Evolutionary conservation across 2,113 vertebrate species (phyloP), one percentile per base, ranked within the genome.

Genomic region (Struthio camelus): DNA sequence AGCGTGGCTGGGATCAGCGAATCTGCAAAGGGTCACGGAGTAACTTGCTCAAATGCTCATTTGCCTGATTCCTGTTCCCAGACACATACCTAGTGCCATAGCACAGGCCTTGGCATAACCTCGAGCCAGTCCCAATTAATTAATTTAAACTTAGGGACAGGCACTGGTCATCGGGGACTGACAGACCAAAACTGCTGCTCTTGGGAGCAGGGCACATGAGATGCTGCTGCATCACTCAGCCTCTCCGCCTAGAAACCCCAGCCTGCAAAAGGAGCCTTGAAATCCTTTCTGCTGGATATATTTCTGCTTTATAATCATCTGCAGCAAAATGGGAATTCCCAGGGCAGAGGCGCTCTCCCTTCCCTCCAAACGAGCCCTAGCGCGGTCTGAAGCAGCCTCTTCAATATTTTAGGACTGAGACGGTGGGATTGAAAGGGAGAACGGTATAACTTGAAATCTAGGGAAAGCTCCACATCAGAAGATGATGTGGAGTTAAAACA

Each of bases 1-100:
- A 1, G 32, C 1, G n/a, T 79, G 22, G n/a, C 53, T 85, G 38
- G 1, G 1, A 75, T 46, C 1, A 1, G 51, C 0, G 0, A 53
- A 34, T 71, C 46, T 84, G 65, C 32, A 71, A 61, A 87, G 38
- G 15, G 24, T 30, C 19, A 11, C 12, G 44, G 54, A 50, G 18
- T 34, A 44, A 54, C 14, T 3, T 10, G 5, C 8, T 34, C n/a
- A n/a, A 44, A 20, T 28, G 77, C 13, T 10, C 28, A 4, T 28
- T 32, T 71, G 50, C 11, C 48, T 81, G 34, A 42, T 53, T 94
- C 27, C 61, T 62, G 4, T 58, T 81, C 14, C n/a, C n/a, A 15
- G 62, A 89, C 62, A 46, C 0, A 5, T 4, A 3, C 83, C 20
- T 34, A 24, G 38, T 24, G 8, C 14, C n/a, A 14, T 34, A 56